These are phyloP conservation scores for Chauna torquata DNA, from an alignment of 2,113 vertebrate species.

Conservation along the genomic window DNA sequence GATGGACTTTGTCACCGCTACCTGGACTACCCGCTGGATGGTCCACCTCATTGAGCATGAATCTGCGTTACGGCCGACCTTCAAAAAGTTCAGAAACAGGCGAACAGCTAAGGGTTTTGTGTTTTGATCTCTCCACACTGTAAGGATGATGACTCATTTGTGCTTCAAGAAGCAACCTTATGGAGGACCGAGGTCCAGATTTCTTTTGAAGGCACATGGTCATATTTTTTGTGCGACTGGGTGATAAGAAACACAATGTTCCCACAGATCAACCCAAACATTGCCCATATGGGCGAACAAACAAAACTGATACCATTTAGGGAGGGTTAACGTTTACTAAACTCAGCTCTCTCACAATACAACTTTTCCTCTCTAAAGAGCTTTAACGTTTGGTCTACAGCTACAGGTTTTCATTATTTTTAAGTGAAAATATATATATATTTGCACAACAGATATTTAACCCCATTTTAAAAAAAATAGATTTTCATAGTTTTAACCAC, in stretches of 20 bases:
- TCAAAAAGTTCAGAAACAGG: neutral
- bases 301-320: neutral
- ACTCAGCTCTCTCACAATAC: neutral
- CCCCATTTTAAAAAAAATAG: neutral
- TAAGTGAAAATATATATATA: neutral
- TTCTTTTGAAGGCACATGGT: neutral
- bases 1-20: conserved; percentile 68
- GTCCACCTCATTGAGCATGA: neutral
- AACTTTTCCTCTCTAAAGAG: neutral
- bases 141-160: neutral
- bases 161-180: neutral
- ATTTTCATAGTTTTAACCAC: neutral
- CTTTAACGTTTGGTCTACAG: neutral
- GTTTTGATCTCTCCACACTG: neutral
- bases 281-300: neutral
- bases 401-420: neutral
- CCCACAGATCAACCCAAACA: neutral
- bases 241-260: neutral
- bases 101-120: neutral
- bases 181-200: neutral
- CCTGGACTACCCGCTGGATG: neutral
- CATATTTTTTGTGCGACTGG: neutral
- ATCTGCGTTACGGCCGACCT: neutral
- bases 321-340: neutral
- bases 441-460: neutral